phyloP scores from a whole-genome alignment of 2,888 invertebrate genomes.

The Thereva nobilitata region DNA sequence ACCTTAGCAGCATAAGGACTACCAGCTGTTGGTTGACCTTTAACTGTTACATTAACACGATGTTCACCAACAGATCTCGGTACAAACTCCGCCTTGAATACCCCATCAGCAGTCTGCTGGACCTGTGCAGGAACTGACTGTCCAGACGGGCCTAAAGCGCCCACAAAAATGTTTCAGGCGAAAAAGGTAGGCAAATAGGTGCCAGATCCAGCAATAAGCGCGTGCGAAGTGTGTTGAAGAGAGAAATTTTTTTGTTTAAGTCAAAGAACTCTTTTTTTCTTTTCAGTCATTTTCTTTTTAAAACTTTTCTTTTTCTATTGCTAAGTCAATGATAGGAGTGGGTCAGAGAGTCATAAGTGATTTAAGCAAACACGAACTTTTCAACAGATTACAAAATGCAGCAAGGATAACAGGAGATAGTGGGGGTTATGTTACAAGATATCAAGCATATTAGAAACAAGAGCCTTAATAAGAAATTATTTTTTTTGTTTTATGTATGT shows the following conservation, averaged over 20 bases:
- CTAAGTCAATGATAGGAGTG: conserved; percentile 1
- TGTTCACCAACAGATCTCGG: conserved; percentile 92
- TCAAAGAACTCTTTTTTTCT: conserved; percentile 35
- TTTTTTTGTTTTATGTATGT: no score
- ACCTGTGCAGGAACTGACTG: conserved; percentile 89
- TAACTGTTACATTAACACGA: conserved; percentile 83
- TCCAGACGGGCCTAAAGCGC: conserved; percentile 79
- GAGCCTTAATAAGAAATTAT: no score
- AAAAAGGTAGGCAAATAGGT: conserved; percentile 24
- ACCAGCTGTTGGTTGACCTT: conserved; percentile 80
- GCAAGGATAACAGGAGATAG: no score
- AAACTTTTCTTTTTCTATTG: conserved; percentile 14
- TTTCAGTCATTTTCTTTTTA: conserved; percentile 30
- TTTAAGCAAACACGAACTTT: not conserved
- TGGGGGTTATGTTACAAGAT: no score
- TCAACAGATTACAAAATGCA: not conserved
- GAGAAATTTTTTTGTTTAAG: conserved; percentile 40
- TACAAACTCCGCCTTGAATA: conserved; percentile 88
- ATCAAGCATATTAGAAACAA: no score
- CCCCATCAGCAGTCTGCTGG: conserved; percentile 78
- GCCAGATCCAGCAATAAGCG: conserved; percentile 23
- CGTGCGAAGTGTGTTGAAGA: conserved; percentile 34
- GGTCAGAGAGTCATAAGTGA: not conserved
- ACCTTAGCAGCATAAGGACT: conserved; percentile 92
- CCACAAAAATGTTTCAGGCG: conserved; percentile 33